These are phyloP conservation scores for Mirounga angustirostris DNA, from an alignment of 2,113 vertebrate species.

Conservation along the genomic window DNA sequence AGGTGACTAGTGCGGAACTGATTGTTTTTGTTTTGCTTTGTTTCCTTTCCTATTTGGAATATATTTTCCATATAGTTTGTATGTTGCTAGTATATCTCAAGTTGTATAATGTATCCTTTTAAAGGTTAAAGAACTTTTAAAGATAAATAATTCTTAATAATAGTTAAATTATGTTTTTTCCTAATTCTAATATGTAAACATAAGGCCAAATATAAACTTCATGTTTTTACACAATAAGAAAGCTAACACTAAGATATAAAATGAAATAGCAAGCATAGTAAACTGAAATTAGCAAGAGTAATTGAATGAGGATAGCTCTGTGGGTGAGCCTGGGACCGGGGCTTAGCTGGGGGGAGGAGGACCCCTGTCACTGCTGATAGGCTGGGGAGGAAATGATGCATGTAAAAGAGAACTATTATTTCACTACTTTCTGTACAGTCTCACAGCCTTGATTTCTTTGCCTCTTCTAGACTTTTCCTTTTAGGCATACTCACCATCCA, in stretches of 20 bases:
- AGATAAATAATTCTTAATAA: background rate
- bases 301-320: background rate
- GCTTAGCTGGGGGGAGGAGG: background rate
- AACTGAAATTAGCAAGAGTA: background rate
- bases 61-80: background rate
- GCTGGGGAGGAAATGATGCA: background rate
- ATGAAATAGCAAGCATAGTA: background rate
- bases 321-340: background rate
- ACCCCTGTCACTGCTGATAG: background rate
- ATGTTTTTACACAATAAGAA: background rate
- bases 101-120: background rate
- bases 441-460: background rate
- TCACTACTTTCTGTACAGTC: background rate
- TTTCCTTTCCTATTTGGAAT: background rate
- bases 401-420: background rate
- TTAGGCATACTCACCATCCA: background rate
- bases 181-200: background rate
- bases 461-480: background rate
- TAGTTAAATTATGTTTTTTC: background rate
- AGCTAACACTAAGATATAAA: background rate
- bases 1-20: background rate
- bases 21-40: background rate
- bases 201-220: background rate
- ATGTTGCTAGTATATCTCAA: background rate
- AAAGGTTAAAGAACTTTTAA: background rate